Conservation (phyloP, 2,888 invertebrate species). For the Lucinisca nassula region DNA sequence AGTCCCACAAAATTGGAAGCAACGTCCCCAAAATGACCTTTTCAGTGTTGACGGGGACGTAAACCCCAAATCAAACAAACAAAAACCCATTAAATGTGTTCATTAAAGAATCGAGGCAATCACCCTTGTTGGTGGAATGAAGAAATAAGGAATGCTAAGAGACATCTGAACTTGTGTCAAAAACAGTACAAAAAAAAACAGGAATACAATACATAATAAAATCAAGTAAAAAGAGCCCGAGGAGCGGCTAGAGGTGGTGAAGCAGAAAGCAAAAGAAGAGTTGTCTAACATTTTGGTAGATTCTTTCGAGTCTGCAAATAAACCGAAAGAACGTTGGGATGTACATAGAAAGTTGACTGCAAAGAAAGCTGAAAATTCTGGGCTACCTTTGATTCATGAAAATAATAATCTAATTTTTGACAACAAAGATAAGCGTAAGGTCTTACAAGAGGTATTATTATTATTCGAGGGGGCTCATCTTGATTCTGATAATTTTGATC, state of each 20-base stretch:
- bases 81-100: no score
- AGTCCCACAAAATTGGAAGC: no score
- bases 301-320: background rate
- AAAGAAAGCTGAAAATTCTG: background rate
- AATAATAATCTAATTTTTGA: background rate
- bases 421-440: background rate
- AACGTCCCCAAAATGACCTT: no score
- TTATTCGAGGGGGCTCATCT: background rate
- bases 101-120: background rate
- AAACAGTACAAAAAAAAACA: background rate
- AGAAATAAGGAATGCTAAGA: background rate
- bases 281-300: background rate
- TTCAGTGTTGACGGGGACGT: no score
- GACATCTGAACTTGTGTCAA: background rate
- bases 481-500: background rate
- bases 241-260: background rate
- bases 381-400: background rate
- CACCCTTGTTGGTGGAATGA: background rate
- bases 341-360: background rate
- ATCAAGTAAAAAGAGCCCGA: background rate
- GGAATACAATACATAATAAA: background rate
- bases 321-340: background rate
- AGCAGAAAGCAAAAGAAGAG: background rate
- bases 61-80: no score
- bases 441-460: background rate